phyloP scores from a whole-genome alignment of 2,113 vertebrate species.

The Rhizomys pruinosus region DNA sequence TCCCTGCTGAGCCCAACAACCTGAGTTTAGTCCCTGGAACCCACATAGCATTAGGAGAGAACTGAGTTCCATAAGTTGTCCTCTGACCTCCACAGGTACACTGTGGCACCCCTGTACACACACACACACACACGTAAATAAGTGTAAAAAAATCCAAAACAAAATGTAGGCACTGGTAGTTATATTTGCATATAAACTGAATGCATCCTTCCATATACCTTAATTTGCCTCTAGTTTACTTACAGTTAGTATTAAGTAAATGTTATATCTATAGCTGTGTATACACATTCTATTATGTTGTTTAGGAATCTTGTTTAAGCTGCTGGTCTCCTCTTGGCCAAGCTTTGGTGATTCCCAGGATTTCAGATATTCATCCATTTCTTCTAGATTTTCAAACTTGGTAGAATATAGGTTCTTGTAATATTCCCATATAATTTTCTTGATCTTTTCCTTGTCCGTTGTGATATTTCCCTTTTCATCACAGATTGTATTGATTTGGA shows the following conservation, averaged over 20 bases:
- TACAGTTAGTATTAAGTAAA: neutral
- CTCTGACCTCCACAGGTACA: neutral
- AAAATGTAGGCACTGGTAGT: neutral
- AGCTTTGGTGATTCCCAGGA: too few relatives aligned
- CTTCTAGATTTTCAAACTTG: too few relatives aligned
- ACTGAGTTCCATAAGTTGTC: neutral
- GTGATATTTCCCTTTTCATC: too few relatives aligned
- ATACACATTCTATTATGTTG: neutral
- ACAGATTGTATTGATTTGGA: too few relatives aligned
- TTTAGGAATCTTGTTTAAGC: too few relatives aligned
- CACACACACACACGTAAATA: neutral
- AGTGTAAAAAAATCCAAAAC: neutral
- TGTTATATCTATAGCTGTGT: neutral
- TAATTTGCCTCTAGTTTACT: neutral
- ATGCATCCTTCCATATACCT: neutral
- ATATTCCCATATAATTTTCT: too few relatives aligned
- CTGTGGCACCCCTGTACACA: neutral
- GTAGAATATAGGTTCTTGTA: too few relatives aligned
- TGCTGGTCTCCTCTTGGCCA: too few relatives aligned
- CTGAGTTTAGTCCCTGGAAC: too few relatives aligned
- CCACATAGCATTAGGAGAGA: neutral
- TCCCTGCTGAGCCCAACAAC: neutral
- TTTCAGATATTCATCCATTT: too few relatives aligned
- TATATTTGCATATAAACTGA: neutral
- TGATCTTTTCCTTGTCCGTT: too few relatives aligned